phyloP scores from a whole-genome alignment of 2,888 invertebrate genomes.

The Cyclophora albipunctata region DNA sequence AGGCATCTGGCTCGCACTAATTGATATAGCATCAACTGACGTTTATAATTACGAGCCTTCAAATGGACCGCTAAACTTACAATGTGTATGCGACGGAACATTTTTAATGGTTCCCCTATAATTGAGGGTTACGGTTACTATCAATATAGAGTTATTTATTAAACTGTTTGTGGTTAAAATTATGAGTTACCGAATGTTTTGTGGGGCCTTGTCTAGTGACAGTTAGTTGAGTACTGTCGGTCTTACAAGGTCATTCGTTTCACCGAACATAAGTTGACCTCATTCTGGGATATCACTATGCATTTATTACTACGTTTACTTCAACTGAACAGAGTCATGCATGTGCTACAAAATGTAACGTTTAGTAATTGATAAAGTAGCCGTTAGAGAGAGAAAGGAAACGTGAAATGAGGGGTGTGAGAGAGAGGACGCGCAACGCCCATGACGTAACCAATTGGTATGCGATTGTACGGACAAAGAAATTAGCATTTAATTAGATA shows the following conservation, averaged over 20 bases:
- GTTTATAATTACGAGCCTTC: conserved; percentile 42
- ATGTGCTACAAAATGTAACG: conserved; percentile 17
- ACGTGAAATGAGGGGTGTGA: conserved; percentile 14
- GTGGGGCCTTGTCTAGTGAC: conserved; percentile 20
- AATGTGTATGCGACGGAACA: conserved; percentile 13
- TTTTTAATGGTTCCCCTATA: conserved; percentile 8
- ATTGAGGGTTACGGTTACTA: conserved; percentile 14
- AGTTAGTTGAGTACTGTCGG: conserved; percentile 13
- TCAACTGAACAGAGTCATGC: conserved; percentile 31
- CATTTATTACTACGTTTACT: conserved; percentile 18
- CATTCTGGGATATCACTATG: conserved; percentile 27
- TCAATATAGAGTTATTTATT: background rate
- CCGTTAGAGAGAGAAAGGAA: conserved; percentile 24
- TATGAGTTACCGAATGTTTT: background rate
- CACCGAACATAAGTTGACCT: conserved; percentile 33
- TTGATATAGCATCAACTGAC: conserved; percentile 60
- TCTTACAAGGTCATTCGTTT: conserved; percentile 28
- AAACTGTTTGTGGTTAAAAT: too few species aligned
- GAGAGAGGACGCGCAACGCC: conserved; percentile 33
- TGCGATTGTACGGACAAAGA: conserved; percentile 53
- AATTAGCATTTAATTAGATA: conserved; percentile 35
- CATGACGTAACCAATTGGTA: conserved; percentile 64
- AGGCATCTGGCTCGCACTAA: conserved; percentile 69
- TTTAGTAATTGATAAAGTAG: conserved; percentile 52
- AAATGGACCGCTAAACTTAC: conserved; percentile 11